Evolutionary conservation across 2,797 vertebrate species (phyloP).

Genomic region (Argentina silus): DNA sequence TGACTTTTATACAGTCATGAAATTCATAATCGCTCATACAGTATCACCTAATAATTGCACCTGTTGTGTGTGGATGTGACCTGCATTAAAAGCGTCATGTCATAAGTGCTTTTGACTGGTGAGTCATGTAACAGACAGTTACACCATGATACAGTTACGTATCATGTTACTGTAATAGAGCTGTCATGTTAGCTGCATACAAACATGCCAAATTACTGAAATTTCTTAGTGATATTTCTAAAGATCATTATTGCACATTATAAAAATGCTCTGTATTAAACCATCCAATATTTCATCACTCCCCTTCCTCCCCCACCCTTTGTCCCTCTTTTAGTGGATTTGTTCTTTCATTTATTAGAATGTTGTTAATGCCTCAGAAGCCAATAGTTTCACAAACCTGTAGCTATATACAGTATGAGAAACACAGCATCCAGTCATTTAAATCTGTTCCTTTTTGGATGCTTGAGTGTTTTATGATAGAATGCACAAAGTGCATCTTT

Average conservation of each 20-base stretch:
- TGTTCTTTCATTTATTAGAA: not conserved
- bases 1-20: conserved; percentile 1
- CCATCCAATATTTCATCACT: not conserved
- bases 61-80: not conserved
- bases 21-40: not conserved
- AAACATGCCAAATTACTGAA: conserved; percentile 15
- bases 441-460: conserved; percentile 19
- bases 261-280: not conserved
- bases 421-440: conserved; percentile 20
- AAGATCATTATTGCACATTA: not conserved
- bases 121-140: conserved; percentile 1
- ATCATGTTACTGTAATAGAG: not conserved
- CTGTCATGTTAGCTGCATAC: conserved; percentile 4
- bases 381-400: not conserved
- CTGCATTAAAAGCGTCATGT: not conserved
- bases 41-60: not conserved
- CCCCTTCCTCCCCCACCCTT: not conserved
- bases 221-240: not conserved
- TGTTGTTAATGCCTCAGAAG: not conserved
- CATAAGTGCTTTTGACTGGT: not conserved
- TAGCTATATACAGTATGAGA: conserved; percentile 7
- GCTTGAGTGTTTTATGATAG: not conserved
- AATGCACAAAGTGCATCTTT: not conserved
- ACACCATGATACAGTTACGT: too few relatives aligned
- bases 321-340: not conserved